phyloP scores from a whole-genome alignment of 2,888 invertebrate species.

The Lycia hirtaria region DNA sequence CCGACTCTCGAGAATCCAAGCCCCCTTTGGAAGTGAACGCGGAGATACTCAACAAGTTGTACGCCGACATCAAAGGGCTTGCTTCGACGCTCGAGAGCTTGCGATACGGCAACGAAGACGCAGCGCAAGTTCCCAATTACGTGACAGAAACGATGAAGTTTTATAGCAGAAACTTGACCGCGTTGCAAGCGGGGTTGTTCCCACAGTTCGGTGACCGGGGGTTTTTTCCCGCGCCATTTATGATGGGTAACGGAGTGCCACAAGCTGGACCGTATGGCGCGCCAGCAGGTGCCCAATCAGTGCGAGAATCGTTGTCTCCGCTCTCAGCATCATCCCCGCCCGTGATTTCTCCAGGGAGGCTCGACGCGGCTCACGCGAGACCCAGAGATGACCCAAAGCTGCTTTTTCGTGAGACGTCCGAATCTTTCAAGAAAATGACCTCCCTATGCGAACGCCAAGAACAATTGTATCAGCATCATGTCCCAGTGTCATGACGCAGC shows the following conservation, averaged over 20 bases:
- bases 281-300: constrained; percentile 72
- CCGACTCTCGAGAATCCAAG: constrained; percentile 81
- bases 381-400: constrained; percentile 76
- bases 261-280: constrained; percentile 73
- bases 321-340: constrained; percentile 80
- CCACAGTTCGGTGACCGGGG: constrained; percentile 75
- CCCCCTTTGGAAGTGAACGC: constrained; percentile 89
- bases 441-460: constrained; percentile 83
- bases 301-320: constrained; percentile 78
- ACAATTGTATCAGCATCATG: constrained; percentile 83
- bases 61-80: constrained; percentile 89
- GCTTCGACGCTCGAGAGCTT: constrained; percentile 87
- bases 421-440: constrained; percentile 83
- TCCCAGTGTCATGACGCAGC: constrained; percentile 83
- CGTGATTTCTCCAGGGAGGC: constrained; percentile 76
- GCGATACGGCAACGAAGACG: constrained; percentile 80
- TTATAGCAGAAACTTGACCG: constrained; percentile 77
- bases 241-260: constrained; percentile 73
- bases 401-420: constrained; percentile 84
- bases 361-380: constrained; percentile 76
- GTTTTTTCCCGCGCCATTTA: constrained; percentile 75
- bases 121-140: constrained; percentile 75
- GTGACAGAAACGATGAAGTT: constrained; percentile 82
- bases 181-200: constrained; percentile 74
- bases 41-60: constrained; percentile 92